Base-by-base conservation (phyloP, 2,888 invertebrate genomes). In the Diabrotica balteata region DNA sequence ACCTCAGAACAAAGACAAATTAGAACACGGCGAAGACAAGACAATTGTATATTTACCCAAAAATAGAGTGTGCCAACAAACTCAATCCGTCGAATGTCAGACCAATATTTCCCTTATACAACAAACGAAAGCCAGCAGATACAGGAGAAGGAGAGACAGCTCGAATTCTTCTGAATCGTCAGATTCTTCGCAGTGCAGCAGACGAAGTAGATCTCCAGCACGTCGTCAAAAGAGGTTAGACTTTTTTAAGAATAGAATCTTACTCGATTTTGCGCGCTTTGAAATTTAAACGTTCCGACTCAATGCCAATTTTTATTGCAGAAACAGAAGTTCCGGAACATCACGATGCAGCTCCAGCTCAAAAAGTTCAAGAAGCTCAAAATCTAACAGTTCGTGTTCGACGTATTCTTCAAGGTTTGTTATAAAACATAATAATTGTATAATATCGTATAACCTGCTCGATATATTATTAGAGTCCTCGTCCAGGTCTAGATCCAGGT, bases 1-100 rank as follows among this genome's bases (percentile, higher is more conserved):
- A 8, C 87, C 88, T 0, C 85, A 87, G 75, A 68, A 75, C 66
- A 43, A 66, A 42, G 59, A 59, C 8, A 67, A 74, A 67, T 46
- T 86, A 85, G 75, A 89, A 70, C 90, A 90, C 70, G 90, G 91
- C 0, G 91, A 91, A 81, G 89, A 91, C 78, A 91, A 90, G 84
- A 85, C 90, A 0, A 90, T 91, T 52, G 86, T 90, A 76, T 89
- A 90, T 80, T 83, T 91, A 67, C 87, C 87, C 42, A 91, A 90
- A 80, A 85, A 88, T 73, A 84, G 89, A 75, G 82, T 78, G 63
- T 87, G 86, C 76, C 86, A 86, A 0, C 77, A 79, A 22, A 85
- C 83, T 22, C 76, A 80, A 3, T 83, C 80, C 55, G 83, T 86
- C 32, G 80, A 80, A 2, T 83, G 86, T 10, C 91, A 91, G 83